Percentiles rank a stretch among this genome's conserved stretches.
Conservation (phyloP, 2,113 vertebrate genomes). For the Cebidichthys violaceus region DNA sequence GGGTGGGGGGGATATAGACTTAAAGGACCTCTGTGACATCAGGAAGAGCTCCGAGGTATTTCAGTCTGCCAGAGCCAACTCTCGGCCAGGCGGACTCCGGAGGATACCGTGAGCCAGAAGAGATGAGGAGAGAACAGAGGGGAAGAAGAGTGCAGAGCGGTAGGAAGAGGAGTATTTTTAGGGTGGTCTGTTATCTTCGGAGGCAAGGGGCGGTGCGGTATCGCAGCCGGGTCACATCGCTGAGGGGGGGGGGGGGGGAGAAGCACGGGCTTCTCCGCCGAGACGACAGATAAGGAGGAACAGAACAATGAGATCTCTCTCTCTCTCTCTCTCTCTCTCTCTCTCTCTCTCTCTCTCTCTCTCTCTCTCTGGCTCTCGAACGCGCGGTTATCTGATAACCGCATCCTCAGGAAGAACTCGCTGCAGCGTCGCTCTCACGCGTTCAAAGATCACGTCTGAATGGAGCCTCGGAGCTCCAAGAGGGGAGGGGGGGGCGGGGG, state of each 20-base stretch:
- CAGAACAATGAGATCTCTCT: slow-evolving; percentile 65
- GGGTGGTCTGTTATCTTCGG: slow-evolving; percentile 74
- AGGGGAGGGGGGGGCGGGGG: too few relatives aligned
- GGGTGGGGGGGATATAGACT: slow-evolving; percentile 41
- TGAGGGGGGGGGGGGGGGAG: slow-evolving; percentile 70
- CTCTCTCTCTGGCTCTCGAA: slow-evolving; percentile 30
- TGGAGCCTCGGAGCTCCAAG: slow-evolving; percentile 12
- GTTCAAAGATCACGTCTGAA: slow-evolving; percentile 43
- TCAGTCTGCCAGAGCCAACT: slow-evolving; percentile 64
- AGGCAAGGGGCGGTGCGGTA: slow-evolving; percentile 58
- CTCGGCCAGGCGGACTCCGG: slow-evolving; percentile 54
- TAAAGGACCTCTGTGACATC: slow-evolving; percentile 61
- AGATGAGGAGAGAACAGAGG: slow-evolving; percentile 70
- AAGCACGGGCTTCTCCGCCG: slow-evolving; percentile 51
- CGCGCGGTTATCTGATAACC: slow-evolving; percentile 23
- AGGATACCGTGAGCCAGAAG: slow-evolving; percentile 68
- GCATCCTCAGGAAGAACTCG: slow-evolving; percentile 59
- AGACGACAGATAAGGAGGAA: slow-evolving; percentile 69
- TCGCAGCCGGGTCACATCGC: slow-evolving; percentile 74
- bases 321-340: slow-evolving; percentile 35
- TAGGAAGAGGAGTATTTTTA: slow-evolving; percentile 77
- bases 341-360: slow-evolving; percentile 35
- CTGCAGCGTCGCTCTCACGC: slow-evolving; percentile 21
- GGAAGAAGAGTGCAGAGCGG: slow-evolving; percentile 29
- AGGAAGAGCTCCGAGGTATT: slow-evolving; percentile 63